These are phyloP conservation scores for Melinaea marsaeus DNA, from an alignment of 2,888 invertebrate genomes.

Conservation along the genomic window DNA sequence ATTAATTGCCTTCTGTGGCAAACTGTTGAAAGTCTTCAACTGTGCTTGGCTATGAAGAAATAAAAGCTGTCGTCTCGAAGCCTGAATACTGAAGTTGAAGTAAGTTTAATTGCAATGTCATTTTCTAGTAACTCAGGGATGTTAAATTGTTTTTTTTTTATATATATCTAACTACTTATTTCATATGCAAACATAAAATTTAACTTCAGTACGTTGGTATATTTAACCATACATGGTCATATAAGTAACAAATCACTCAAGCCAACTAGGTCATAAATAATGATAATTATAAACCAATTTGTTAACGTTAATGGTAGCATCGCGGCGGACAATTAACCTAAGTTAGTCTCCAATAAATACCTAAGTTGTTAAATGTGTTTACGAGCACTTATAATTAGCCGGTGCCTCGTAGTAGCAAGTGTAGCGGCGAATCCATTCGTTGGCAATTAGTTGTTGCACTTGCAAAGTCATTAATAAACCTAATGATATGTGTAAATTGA, in stretches of 20 bases:
- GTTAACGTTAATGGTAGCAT: constrained; percentile 33
- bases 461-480: constrained; percentile 29
- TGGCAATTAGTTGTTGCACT: constrained; percentile 33
- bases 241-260: background rate
- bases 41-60: too few species aligned
- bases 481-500: constrained; percentile 26
- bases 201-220: too few species aligned
- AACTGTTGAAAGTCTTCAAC: too few species aligned
- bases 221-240: too few species aligned
- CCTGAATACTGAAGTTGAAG: too few species aligned
- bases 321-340: constrained; percentile 59
- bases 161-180: too few species aligned
- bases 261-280: background rate
- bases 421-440: constrained; percentile 29
- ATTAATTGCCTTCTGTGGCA: too few species aligned
- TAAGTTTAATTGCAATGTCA: too few species aligned
- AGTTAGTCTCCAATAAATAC: constrained; percentile 66
- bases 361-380: constrained; percentile 55
- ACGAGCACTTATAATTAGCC: constrained; percentile 65
- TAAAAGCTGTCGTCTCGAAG: too few species aligned
- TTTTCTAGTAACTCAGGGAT: too few species aligned
- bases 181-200: too few species aligned
- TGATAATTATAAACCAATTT: constrained; percentile 13
- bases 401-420: constrained; percentile 55
- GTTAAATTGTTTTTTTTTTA: too few species aligned